Evolutionary conservation across 2,888 invertebrate species (phyloP).

Genomic region (Watsonalla cultraria): DNA sequence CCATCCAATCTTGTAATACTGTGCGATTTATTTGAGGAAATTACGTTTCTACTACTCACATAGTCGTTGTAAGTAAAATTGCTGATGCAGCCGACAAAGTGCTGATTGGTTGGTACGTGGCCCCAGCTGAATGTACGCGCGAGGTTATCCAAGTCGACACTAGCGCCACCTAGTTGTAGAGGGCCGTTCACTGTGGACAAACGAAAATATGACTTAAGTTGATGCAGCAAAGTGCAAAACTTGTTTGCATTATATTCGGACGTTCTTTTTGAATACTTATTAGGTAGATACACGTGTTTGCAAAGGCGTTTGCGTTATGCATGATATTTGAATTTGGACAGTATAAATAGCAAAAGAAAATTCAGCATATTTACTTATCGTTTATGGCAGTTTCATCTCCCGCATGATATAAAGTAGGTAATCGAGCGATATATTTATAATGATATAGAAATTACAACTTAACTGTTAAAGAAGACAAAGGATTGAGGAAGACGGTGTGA

Average conservation of each 20-base stretch:
- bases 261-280: no score
- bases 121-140: constrained; percentile 83
- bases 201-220: neutral
- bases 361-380: no score
- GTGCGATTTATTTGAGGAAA: neutral
- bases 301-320: no score
- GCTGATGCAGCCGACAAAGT: constrained; percentile 93
- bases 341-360: no score
- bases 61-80: constrained; percentile 92
- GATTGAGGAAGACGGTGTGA: no score
- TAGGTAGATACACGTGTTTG: no score
- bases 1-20: neutral
- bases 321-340: no score
- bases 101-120: constrained; percentile 82
- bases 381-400: no score
- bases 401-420: no score
- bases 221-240: neutral
- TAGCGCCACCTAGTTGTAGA: constrained; percentile 90
- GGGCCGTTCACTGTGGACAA: constrained; percentile 85
- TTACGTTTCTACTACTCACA: constrained; percentile 53
- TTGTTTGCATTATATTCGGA: neutral
- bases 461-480: no score
- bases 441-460: no score
- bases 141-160: constrained; percentile 81
- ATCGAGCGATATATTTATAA: no score